Percentiles rank a stretch among this genome's conserved stretches.
Conservation (phyloP, 2,113 vertebrate species). For the Mungos mungo region DNA sequence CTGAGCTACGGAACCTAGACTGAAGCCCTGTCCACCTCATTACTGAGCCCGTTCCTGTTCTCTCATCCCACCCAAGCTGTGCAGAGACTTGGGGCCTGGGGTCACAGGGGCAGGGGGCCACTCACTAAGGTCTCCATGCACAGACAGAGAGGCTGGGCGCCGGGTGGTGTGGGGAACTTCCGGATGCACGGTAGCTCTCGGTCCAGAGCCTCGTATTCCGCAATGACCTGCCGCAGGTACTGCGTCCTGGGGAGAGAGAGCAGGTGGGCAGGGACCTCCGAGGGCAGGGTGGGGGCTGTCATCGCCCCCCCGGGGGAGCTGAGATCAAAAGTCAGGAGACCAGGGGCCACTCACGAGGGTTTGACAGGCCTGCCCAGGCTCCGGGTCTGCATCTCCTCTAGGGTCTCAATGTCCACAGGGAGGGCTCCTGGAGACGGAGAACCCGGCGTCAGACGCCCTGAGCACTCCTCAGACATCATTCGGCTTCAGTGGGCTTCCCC, state of each 20-base stretch:
- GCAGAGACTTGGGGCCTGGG: not conserved
- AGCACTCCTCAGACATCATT: not conserved
- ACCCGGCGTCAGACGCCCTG: not conserved
- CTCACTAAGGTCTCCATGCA: slow-evolving; percentile 81
- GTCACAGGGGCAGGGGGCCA: not conserved
- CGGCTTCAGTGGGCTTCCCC: not conserved
- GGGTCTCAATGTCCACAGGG: slow-evolving; percentile 18
- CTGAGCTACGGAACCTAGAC: not conserved
- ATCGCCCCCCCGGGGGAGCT: not conserved
- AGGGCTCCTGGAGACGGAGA: slow-evolving; percentile 36
- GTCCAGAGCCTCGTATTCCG: slow-evolving; percentile 78
- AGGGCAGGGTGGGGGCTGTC: not conserved
- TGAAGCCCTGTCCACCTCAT: not conserved
- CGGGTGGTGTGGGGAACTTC: slow-evolving; percentile 64
- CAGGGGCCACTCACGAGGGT: slow-evolving; percentile 68
- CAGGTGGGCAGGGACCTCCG: not conserved
- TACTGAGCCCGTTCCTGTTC: not conserved
- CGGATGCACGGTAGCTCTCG: slow-evolving; percentile 78
- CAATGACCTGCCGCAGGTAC: slow-evolving; percentile 76
- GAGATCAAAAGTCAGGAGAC: not conserved
- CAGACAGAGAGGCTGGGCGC: slow-evolving; percentile 78
- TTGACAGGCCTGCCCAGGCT: slow-evolving; percentile 53
- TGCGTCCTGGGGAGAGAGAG: slow-evolving; percentile 65
- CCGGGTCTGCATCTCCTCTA: not conserved
- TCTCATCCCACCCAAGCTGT: not conserved